A percentile compares a stretch with the other conserved stretches of the same genome.
These are phyloP conservation scores for Sesamia inferens DNA, from an alignment of 2,888 invertebrate genomes.

Conservation along the genomic window DNA sequence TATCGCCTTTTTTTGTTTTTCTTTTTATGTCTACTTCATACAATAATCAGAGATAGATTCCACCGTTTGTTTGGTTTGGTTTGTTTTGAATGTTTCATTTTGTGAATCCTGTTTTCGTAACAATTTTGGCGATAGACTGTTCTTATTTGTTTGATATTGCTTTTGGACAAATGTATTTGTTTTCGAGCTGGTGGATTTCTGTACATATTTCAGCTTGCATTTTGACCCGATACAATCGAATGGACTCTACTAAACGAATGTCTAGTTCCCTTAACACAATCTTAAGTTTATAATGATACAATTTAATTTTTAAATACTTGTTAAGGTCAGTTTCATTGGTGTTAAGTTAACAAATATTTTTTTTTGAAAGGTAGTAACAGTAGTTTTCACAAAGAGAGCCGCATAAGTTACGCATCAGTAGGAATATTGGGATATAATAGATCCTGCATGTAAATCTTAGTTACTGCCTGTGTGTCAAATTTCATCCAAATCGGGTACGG, in stretches of 20 bases:
- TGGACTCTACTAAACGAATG: conserved; percentile 14
- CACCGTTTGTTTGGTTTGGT: conserved; percentile 69
- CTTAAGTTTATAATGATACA: conserved; percentile 27
- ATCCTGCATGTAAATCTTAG: too few species aligned
- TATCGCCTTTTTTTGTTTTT: conserved; percentile 65
- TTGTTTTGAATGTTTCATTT: conserved; percentile 37
- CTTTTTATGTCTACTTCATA: conserved; percentile 74
- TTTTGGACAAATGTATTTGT: conserved; percentile 26
- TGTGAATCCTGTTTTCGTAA: conserved; percentile 45
- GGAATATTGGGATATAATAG: too few species aligned
- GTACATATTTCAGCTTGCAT: conserved; percentile 38
- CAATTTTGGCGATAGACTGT: conserved; percentile 52
- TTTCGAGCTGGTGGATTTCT: conserved; percentile 4
- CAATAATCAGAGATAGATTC: conserved; percentile 72
- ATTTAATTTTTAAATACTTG: too few species aligned
- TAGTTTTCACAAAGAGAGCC: background rate
- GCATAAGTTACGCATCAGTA: too few species aligned
- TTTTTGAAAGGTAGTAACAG: background rate
- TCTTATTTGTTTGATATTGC: conserved; percentile 48
- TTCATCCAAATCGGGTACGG: too few species aligned
- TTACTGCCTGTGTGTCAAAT: too few species aligned
- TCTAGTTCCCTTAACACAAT: background rate
- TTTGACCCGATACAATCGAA: conserved; percentile 11
- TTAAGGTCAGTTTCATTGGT: conserved; percentile 11
- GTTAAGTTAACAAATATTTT: background rate